Evolutionary conservation across 35 echinoderm and acorn worm species (phyloP).

Genomic region (Apostichopus parvimensis): DNA sequence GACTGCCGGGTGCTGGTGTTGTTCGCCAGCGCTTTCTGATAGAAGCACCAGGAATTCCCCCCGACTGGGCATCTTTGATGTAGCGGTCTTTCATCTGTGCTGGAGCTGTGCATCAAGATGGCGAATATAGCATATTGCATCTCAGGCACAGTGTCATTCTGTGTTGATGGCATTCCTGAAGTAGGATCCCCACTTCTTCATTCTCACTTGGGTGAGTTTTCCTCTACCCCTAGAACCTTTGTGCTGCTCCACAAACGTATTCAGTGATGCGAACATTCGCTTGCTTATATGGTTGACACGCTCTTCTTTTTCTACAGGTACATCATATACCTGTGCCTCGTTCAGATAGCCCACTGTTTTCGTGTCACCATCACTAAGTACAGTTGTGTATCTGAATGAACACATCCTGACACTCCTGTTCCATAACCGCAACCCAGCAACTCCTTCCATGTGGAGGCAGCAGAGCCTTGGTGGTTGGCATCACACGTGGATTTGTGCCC

Average conservation of each 20-base stretch:
- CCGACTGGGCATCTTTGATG: background rate
- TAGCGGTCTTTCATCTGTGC: constrained; percentile 7
- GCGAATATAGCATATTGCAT: constrained; percentile 2
- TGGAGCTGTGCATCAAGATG: background rate
- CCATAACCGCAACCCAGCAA: background rate
- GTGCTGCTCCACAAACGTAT: background rate
- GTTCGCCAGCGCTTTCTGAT: background rate
- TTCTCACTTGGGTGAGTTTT: constrained; percentile 8
- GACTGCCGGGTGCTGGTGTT: background rate
- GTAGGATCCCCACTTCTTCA: constrained; percentile 1
- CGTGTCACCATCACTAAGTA: constrained; percentile 44
- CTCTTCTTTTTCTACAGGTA: background rate
- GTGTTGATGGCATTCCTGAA: constrained; percentile 27
- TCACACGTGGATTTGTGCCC: constrained; percentile 18
- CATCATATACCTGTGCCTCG: constrained; percentile 18
- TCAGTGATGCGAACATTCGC: constrained; percentile 10
- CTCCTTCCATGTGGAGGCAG: constrained; percentile 29
- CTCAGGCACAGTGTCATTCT: background rate
- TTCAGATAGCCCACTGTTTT: constrained; percentile 38
- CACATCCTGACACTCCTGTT: constrained; percentile 6
- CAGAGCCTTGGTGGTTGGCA: constrained; percentile 19
- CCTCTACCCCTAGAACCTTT: background rate
- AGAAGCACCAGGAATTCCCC: constrained; percentile 1
- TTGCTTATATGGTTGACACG: constrained; percentile 19
- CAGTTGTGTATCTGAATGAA: constrained; percentile 16